A percentile compares a stretch with the other conserved stretches of the same genome.
Evolutionary conservation across 2,113 vertebrate species (phyloP).

Genomic region (Protomyctophum bolini): DNA sequence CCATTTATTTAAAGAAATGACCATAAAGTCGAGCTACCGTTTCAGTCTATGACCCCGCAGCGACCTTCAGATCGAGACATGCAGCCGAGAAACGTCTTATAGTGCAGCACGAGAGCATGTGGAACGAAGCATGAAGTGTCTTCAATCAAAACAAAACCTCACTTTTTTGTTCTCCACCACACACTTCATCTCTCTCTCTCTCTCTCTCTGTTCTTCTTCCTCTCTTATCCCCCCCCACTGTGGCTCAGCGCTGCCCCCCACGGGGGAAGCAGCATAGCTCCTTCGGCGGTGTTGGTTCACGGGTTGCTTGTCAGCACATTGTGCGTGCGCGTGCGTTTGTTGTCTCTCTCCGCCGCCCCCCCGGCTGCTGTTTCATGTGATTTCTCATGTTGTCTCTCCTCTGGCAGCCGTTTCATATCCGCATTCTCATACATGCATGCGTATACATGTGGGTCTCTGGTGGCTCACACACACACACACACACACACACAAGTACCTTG

Average conservation of each 20-base stretch:
- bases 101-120: too few relatives aligned
- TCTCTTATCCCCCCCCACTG: background rate
- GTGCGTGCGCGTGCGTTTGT: slow-evolving; percentile 18
- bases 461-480: slow-evolving; percentile 22
- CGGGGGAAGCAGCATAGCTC: slow-evolving; percentile 9
- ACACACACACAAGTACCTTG: slow-evolving; percentile 4
- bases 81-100: too few relatives aligned
- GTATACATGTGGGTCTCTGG: background rate
- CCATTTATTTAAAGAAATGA: too few relatives aligned
- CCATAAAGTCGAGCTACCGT: too few relatives aligned
- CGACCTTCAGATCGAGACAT: too few relatives aligned
- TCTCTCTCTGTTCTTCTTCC: slow-evolving; percentile 7
- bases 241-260: slow-evolving; percentile 1
- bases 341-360: background rate
- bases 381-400: too few relatives aligned
- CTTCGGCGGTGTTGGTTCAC: too few relatives aligned
- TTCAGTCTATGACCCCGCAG: too few relatives aligned
- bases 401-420: background rate
- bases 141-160: too few relatives aligned
- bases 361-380: background rate
- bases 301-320: background rate
- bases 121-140: too few relatives aligned
- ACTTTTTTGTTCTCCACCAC: too few relatives aligned
- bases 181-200: background rate
- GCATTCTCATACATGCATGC: slow-evolving; percentile 20